Evolutionary conservation across 2,888 invertebrate species (phyloP).

Genomic region (Phortica okadai): DNA sequence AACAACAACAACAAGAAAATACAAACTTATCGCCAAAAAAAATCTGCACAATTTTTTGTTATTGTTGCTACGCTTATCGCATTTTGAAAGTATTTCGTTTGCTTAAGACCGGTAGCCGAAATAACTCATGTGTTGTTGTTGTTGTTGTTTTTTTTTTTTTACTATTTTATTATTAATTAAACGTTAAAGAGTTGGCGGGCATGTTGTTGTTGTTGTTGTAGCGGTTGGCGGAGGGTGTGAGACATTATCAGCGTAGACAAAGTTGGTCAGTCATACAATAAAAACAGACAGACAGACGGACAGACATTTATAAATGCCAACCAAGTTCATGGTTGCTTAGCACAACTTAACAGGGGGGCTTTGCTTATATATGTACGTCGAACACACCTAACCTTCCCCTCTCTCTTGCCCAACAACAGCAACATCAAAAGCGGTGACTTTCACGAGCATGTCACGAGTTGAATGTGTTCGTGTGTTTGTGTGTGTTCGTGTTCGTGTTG

Average conservation of each 20-base stretch:
- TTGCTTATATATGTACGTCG: neutral
- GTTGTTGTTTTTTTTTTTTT: conserved; percentile 43
- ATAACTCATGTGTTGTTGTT: neutral
- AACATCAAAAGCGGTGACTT: neutral
- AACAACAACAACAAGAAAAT: conserved; percentile 57
- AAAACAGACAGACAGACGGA: too few relatives aligned
- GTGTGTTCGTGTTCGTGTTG: neutral
- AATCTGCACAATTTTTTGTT: conserved; percentile 55
- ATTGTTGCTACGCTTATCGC: neutral
- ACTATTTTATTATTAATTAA: conserved; percentile 29
- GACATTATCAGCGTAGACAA: too few relatives aligned
- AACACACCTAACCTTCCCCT: neutral
- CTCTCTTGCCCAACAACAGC: neutral
- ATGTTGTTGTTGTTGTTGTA: neutral
- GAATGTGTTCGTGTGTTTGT: neutral
- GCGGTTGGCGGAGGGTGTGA: neutral
- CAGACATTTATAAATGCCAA: neutral
- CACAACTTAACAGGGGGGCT: neutral
- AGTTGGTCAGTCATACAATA: conserved; percentile 10
- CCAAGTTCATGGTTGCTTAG: neutral
- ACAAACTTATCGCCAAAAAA: conserved; percentile 55
- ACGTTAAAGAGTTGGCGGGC: neutral
- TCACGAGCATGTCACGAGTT: neutral
- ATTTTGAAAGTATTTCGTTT: conserved; percentile 37
- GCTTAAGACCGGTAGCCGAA: conserved; percentile 67